These are phyloP conservation scores for Andrena bicolor DNA, from an alignment of 2,888 invertebrate species.

Conservation along the genomic window DNA sequence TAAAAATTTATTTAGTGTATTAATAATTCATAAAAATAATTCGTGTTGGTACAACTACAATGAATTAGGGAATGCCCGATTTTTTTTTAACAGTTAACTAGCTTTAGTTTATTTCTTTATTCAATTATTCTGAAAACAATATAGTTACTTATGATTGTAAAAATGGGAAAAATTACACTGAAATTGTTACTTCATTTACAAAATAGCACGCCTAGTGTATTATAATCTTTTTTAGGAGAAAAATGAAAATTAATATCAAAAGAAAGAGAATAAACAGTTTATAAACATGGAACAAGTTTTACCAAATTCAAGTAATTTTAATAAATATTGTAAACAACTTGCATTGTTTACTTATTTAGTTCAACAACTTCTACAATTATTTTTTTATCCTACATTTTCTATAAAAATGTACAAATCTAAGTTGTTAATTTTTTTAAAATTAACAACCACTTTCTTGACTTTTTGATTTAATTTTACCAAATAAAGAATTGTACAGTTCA, in stretches of 20 bases:
- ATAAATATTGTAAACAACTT: background rate
- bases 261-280: background rate
- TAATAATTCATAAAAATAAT: too few species aligned
- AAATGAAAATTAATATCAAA: background rate
- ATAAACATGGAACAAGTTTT: background rate
- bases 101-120: too few species aligned
- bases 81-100: too few species aligned
- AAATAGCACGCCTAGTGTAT: background rate
- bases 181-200: background rate
- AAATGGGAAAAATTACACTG: background rate
- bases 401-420: constrained; percentile 23
- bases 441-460: constrained; percentile 24
- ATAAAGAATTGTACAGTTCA: constrained; percentile 93
- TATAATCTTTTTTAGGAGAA: background rate
- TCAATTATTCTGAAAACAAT: background rate
- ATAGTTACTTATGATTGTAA: too few species aligned
- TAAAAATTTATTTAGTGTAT: too few species aligned
- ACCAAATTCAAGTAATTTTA: constrained; percentile 1
- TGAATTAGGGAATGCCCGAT: too few species aligned
- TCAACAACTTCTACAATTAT: background rate
- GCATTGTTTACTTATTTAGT: constrained; percentile 12
- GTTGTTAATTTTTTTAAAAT: background rate
- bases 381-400: background rate
- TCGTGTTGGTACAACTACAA: too few species aligned
- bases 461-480: constrained; percentile 87